These are phyloP conservation scores for Cheilosia impressa DNA, from an alignment of 2,888 invertebrate genomes.

Conservation along the genomic window DNA sequence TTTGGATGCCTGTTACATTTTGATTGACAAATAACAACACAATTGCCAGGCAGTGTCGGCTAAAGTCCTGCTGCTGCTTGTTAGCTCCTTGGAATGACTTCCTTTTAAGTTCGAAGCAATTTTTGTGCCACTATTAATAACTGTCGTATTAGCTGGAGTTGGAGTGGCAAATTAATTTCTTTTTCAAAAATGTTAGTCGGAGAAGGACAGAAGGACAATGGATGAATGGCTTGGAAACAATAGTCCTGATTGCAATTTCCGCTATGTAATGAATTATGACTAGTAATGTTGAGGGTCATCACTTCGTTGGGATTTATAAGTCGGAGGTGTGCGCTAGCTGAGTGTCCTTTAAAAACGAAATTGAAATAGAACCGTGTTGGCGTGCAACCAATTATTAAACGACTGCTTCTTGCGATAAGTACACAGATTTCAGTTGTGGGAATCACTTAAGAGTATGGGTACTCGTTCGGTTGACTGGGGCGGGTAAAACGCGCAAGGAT, in stretches of 20 bases:
- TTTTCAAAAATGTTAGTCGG: not conserved
- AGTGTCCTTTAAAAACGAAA: not conserved
- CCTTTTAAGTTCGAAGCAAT: slow-evolving; percentile 51
- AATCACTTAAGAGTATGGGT: not conserved
- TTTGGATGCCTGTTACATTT: slow-evolving; percentile 36
- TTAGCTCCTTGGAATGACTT: slow-evolving; percentile 28
- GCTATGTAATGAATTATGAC: slow-evolving; percentile 47
- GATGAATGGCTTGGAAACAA: slow-evolving; percentile 52
- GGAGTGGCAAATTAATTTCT: slow-evolving; percentile 67
- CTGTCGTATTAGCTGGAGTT: slow-evolving; percentile 59
- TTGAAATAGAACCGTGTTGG: not conserved
- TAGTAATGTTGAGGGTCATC: slow-evolving; percentile 16
- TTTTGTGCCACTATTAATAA: slow-evolving; percentile 69
- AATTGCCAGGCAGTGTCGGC: slow-evolving; percentile 50
- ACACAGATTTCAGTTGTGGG: not conserved
- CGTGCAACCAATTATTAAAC: slow-evolving; percentile 19
- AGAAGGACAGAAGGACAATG: slow-evolving; percentile 31
- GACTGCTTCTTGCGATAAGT: not conserved
- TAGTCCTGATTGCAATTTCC: slow-evolving; percentile 65
- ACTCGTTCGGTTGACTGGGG: not conserved
- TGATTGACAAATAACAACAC: slow-evolving; percentile 63
- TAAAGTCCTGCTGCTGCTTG: slow-evolving; percentile 27
- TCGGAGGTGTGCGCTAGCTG: not conserved
- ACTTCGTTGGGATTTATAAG: slow-evolving; percentile 40
- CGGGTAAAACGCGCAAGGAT: slow-evolving; percentile 21